Evolutionary conservation across 2,888 invertebrate genomes (phyloP).

Genomic region (Zygothrica quintamaculata): DNA sequence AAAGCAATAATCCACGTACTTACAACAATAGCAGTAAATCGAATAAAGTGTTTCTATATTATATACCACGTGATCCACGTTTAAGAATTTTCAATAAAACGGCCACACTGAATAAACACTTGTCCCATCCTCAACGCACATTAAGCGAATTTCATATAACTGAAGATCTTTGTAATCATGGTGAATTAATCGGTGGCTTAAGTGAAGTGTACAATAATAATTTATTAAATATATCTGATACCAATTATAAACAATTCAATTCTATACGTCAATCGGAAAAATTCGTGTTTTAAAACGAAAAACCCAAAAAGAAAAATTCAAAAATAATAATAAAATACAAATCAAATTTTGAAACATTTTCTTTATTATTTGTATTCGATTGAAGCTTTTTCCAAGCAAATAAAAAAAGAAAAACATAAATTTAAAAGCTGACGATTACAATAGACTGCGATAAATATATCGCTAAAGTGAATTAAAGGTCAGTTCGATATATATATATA

Average conservation of each 20-base stretch:
- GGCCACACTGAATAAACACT: conserved; percentile 80
- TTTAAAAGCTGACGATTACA: too few relatives aligned
- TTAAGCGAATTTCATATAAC: conserved; percentile 80
- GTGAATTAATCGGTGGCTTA: conserved; percentile 82
- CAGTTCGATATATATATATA: too few relatives aligned
- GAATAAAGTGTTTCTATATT: conserved; percentile 84
- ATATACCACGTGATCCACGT: conserved; percentile 84
- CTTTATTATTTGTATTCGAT: background rate
- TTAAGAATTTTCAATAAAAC: conserved; percentile 81
- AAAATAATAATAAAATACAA: too few relatives aligned
- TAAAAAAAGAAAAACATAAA: too few relatives aligned
- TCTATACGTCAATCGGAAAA: conserved; percentile 14
- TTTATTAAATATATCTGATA: background rate
- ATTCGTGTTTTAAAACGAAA: too few relatives aligned
- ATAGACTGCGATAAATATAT: conserved; percentile 10
- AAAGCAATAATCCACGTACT: conserved; percentile 78
- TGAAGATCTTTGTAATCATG: conserved; percentile 83
- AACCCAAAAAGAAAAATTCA: too few relatives aligned
- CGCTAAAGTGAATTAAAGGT: too few relatives aligned
- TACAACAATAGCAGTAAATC: conserved; percentile 83
- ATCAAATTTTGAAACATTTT: too few relatives aligned
- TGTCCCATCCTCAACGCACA: conserved; percentile 44
- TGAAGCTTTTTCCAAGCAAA: too few relatives aligned
- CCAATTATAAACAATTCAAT: conserved; percentile 35
- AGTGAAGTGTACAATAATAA: conserved; percentile 29